Evolutionary conservation across 1,140 invertebrate genomes (phyloP), one percentile per base, ranked within the genome.

Genomic region (Riptortus pedestris): DNA sequence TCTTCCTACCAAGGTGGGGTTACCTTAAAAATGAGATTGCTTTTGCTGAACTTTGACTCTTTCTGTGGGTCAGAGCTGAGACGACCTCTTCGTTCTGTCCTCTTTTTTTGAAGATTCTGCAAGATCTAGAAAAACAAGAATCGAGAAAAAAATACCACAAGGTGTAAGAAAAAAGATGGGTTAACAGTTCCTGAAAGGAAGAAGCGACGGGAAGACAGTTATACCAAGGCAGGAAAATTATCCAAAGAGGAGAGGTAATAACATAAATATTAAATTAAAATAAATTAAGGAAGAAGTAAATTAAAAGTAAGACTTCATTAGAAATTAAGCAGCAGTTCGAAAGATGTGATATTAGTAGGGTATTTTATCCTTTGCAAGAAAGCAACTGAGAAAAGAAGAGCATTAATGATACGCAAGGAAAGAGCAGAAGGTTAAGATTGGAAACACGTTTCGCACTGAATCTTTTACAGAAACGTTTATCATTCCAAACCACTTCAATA

Each of bases 1-100:
- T 59, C 4, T 59, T 60, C 63, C 63, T 65, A 60, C 63, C 63
- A 60, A 60, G 43, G 24, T 55, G 60, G 79, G 84, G 85, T 91
- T 92, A 92, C 90, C 90, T 92, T 91, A 85, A 91, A 89, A 85
- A 92, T 91, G 83, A 91, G 87, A 87, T 90, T 90, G 87, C 86
- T 91, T 90, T 91, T 91, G 82, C 85, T 89, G 86, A 84, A 84
- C 84, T 84, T 84, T 74, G 78, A 79, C 83, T 88, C 89, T 88
- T 88, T 84, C 85, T 83, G 84, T 71, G 83, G 81, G 77, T 88
- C 85, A 79, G 85, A 87, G 84, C 85, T 85, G 83, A 89, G 87
- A 80, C 88, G 86, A 82, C 88, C 88, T 83, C 88, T 86, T 81
- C 88, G 84, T 85, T 91, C 88, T 81, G 88, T 90, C 85, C 87